A percentile compares a stretch with the other conserved stretches of the same genome.
Evolutionary conservation across 1,140 invertebrate species (phyloP).

Genomic region (Rhagoletis zephyria): DNA sequence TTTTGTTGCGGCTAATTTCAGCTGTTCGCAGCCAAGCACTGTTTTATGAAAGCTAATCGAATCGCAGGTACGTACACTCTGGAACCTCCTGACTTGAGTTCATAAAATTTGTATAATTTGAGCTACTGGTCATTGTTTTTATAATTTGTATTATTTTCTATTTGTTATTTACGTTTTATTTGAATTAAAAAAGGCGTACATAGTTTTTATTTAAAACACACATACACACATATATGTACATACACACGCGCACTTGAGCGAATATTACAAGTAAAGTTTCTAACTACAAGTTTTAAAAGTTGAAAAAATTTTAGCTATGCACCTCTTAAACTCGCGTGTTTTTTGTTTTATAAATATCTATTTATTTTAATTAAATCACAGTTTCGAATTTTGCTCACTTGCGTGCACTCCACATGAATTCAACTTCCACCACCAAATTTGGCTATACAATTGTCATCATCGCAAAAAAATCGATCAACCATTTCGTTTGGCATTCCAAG

Average conservation of each 20-base stretch:
- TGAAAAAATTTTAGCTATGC: background rate
- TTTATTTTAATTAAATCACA: slow-evolving; percentile 33
- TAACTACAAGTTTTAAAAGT: background rate
- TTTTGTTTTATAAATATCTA: background rate
- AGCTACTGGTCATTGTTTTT: background rate
- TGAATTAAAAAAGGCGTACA: background rate
- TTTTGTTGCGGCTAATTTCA: background rate
- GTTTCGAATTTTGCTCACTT: background rate
- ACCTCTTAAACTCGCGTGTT: background rate
- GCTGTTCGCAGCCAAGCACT: background rate
- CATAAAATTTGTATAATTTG: background rate
- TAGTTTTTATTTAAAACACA: background rate
- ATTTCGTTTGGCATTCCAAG: background rate
- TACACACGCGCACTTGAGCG: background rate
- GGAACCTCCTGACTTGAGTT: background rate
- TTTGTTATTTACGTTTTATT: background rate
- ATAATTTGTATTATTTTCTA: background rate
- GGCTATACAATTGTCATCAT: slow-evolving; percentile 5
- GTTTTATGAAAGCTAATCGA: background rate
- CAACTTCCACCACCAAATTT: slow-evolving; percentile 8
- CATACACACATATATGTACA: background rate
- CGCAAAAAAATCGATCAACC: slow-evolving; percentile 42
- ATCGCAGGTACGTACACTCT: background rate
- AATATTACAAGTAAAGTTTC: background rate
- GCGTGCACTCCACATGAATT: background rate